These are phyloP conservation scores for Mobula hypostoma DNA, from an alignment of 2,113 vertebrate species.

Conservation along the genomic window DNA sequence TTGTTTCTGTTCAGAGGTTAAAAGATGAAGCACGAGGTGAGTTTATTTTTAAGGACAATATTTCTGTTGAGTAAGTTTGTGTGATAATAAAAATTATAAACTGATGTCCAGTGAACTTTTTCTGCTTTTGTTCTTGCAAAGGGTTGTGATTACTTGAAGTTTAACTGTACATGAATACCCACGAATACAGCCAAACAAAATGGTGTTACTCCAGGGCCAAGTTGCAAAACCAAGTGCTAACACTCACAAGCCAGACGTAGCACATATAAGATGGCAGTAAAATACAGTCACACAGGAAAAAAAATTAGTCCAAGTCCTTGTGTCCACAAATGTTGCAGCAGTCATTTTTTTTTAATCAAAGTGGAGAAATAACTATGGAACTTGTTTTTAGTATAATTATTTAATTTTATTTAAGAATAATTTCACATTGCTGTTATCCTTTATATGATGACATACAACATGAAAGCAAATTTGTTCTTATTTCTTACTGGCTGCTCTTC, in stretches of 20 bases:
- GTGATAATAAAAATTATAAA: not conserved
- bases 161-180: too few relatives aligned
- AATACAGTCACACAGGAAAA: too few relatives aligned
- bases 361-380: not conserved
- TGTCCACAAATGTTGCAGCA: too few relatives aligned
- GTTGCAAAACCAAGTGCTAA: too few relatives aligned
- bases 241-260: too few relatives aligned
- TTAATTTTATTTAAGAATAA: not conserved
- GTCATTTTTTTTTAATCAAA: not conserved
- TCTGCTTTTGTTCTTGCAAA: not conserved
- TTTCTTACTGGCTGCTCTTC: not conserved
- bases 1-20: conserved; percentile 91
- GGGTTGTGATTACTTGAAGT: not conserved
- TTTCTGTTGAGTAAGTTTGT: not conserved
- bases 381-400: not conserved
- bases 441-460: not conserved
- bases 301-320: too few relatives aligned
- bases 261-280: too few relatives aligned
- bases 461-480: not conserved
- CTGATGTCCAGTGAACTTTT: not conserved
- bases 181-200: too few relatives aligned
- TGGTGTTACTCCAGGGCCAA: too few relatives aligned
- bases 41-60: not conserved
- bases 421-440: not conserved
- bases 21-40: conserved; percentile 97